Conservation (phyloP, 2,113 vertebrate genomes). For the Pantherophis guttatus region DNA sequence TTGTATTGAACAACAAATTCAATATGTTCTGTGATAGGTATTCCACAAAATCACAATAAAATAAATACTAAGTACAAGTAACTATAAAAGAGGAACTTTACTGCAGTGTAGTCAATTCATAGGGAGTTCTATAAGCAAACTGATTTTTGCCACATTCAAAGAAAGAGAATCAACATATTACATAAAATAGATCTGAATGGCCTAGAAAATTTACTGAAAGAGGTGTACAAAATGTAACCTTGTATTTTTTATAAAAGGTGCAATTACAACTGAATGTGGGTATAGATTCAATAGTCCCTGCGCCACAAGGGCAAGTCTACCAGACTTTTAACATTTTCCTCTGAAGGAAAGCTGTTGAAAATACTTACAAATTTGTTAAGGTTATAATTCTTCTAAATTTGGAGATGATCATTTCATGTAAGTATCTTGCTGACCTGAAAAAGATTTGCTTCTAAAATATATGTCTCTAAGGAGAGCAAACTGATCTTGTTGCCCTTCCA, state of each 20-base stretch:
- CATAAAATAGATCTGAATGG: background rate
- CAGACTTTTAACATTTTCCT: background rate
- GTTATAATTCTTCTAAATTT: background rate
- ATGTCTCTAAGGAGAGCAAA: background rate
- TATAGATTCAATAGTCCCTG: background rate
- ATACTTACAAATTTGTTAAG: background rate
- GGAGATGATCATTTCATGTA: background rate
- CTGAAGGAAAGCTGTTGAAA: background rate
- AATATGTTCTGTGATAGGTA: no score
- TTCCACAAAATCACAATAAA: no score
- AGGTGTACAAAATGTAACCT: background rate
- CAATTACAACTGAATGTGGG: background rate
- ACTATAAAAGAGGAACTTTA: background rate
- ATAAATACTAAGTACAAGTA: background rate
- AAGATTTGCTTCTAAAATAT: background rate
- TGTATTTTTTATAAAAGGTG: background rate
- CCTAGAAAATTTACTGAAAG: background rate
- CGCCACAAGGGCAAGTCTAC: background rate
- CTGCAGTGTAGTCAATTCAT: background rate
- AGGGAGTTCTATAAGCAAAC: background rate
- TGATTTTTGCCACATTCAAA: background rate
- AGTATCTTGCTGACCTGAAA: background rate
- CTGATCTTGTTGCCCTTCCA: background rate
- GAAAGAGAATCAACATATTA: background rate
- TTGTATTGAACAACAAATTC: no score